A percentile compares a stretch with the other conserved stretches of the same genome.
These are phyloP conservation scores for Muntiacus muntjak DNA, from an alignment of 2,113 vertebrate genomes.

Conservation along the genomic window DNA sequence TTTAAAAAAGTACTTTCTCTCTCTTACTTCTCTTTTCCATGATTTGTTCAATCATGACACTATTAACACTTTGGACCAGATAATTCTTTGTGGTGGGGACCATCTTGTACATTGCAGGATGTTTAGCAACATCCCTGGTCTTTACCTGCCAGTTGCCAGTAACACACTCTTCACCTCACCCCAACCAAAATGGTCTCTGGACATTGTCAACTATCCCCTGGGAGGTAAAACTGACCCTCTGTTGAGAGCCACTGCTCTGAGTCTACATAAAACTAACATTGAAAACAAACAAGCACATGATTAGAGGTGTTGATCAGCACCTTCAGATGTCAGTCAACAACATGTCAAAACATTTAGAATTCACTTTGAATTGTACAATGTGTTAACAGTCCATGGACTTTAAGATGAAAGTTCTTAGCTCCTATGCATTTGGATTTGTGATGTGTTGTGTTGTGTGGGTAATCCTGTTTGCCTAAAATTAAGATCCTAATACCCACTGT, in stretches of 20 bases:
- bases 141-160: not conserved
- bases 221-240: not conserved
- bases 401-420: slow-evolving; percentile 4
- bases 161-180: not conserved
- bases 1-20: not conserved
- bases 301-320: not conserved
- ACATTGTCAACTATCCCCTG: not conserved
- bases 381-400: not conserved
- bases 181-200: not conserved
- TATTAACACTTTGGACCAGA: not conserved
- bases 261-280: not conserved
- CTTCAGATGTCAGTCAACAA: not conserved
- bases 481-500: not conserved
- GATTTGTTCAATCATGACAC: not conserved
- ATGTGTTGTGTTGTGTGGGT: not conserved
- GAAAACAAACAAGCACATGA: slow-evolving; percentile 23
- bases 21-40: not conserved
- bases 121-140: not conserved
- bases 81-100: not conserved
- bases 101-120: not conserved
- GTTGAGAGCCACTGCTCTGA: not conserved
- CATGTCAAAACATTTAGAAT: slow-evolving; percentile 14
- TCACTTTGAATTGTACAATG: not conserved
- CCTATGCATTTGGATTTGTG: not conserved
- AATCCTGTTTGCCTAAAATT: slow-evolving; percentile 24